Base-by-base conservation (phyloP, 2,888 invertebrate genomes). In the Noctua pronuba region DNA sequence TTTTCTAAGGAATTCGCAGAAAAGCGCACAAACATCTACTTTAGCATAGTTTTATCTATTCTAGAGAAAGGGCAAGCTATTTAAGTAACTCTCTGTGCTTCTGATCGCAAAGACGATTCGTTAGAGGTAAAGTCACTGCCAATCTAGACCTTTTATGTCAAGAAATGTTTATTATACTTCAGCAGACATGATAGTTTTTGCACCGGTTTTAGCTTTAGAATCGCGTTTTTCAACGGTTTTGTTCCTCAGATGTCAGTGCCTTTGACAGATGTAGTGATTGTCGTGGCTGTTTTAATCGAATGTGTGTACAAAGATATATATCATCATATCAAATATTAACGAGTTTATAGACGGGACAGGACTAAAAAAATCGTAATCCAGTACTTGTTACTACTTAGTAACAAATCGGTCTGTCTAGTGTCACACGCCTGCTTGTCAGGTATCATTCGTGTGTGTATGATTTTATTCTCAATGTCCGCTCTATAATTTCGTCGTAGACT, bases 1-100 rank as follows among this genome's bases (percentile, higher is more conserved):
- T 80, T 86, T 79, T 58, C 18, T 65, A 64, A 66, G 65, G 67
- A 70, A 82, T 49, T 67, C 69, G 68, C n/a, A 75, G 31, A 72
- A 82, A 83, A 44, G 68, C 16, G 60, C n/a, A 66, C 31, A 38
- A 65, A 73, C 35, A 35, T n/a, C 8, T 64, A 55, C n/a, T 31
- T n/a, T 10, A 35, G 2, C 28, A 41, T 28, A 4, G 64, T 13
- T 38, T 64, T 41, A 31, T 35, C 31, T 60, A 31, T 64, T 38
- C 24, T 13, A 38, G 6, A 38, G 24, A 38, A 13, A 38, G 31
- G 24, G 11, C 4, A 35, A 11, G 11, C 24, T 62, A 24, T 21
- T 35, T 21, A 18, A 31, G 60, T 60, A 21, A 35, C 60, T 60
- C n/a, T 6, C 7, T 7, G 38, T 38, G 38, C 38, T 38, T 38